Conservation (phyloP, 2,888 invertebrate genomes). For the Microctonus brassicae region DNA sequence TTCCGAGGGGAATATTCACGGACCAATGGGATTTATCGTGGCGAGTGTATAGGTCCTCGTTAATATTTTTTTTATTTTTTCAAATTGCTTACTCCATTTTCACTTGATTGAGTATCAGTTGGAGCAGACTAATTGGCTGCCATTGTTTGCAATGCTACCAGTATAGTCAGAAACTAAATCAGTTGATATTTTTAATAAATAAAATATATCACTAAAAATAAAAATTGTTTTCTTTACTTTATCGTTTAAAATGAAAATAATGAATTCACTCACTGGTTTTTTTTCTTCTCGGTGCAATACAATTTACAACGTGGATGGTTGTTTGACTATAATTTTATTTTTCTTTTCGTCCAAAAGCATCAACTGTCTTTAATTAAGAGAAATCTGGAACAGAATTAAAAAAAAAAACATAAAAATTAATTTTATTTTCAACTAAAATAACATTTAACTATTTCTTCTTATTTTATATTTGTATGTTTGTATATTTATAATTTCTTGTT, state of each 20-base stretch:
- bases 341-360: background rate
- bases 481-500: background rate
- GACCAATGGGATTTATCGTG: background rate
- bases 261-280: background rate
- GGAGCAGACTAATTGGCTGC: conserved; percentile 13
- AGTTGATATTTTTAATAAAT: background rate
- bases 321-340: background rate
- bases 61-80: conserved; percentile 15
- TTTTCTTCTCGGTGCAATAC: background rate
- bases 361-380: background rate
- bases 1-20: background rate
- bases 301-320: background rate
- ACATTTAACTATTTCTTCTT: background rate
- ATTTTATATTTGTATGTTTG: background rate
- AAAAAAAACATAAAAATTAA: background rate
- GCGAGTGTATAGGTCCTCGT: conserved; percentile 1
- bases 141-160: conserved; percentile 7
- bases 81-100: conserved; percentile 5
- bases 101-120: conserved; percentile 30
- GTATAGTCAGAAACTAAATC: background rate
- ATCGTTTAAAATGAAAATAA: background rate
- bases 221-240: too few relatives aligned
- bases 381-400: background rate
- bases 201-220: too few relatives aligned
- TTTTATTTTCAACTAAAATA: background rate